phyloP scores from a whole-genome alignment of 2,113 vertebrate species.

The Sylvicapra grimmia region DNA sequence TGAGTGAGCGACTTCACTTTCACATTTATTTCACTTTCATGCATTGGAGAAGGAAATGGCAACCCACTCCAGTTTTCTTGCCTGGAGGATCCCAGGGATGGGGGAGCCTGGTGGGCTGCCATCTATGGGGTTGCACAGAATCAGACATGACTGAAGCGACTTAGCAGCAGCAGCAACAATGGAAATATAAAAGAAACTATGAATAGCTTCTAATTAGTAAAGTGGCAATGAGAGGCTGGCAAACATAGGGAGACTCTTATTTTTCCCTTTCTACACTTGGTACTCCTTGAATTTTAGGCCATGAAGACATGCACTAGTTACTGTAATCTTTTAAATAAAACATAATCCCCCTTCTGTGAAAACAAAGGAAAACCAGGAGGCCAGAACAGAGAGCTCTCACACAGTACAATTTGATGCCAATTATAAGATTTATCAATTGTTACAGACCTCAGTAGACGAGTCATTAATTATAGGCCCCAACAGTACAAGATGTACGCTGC shows the following conservation, averaged over 20 bases:
- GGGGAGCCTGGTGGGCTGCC: too few relatives aligned
- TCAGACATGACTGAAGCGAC: too few relatives aligned
- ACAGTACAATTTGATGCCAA: neutral
- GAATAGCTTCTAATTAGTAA: neutral
- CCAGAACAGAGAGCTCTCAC: neutral
- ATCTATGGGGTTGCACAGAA: too few relatives aligned
- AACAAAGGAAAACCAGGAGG: neutral
- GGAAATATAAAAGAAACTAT: neutral
- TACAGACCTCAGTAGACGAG: neutral
- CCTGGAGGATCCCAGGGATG: too few relatives aligned
- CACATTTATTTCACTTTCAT: too few relatives aligned
- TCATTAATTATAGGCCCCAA: neutral
- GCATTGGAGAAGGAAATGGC: too few relatives aligned
- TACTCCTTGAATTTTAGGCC: neutral
- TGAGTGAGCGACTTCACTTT: too few relatives aligned
- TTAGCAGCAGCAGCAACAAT: neutral
- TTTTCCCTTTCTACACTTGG: neutral
- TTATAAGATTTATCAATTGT: neutral
- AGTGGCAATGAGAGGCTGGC: neutral
- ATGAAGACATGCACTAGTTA: neutral
- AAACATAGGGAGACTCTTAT: neutral
- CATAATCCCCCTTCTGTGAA: neutral
- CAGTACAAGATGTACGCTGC: neutral
- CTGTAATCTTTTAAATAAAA: slow-evolving; percentile 6
- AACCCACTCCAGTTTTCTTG: too few relatives aligned